These are phyloP conservation scores for Amphipoea oculea DNA, from an alignment of 2,888 invertebrate genomes.

Conservation along the genomic window DNA sequence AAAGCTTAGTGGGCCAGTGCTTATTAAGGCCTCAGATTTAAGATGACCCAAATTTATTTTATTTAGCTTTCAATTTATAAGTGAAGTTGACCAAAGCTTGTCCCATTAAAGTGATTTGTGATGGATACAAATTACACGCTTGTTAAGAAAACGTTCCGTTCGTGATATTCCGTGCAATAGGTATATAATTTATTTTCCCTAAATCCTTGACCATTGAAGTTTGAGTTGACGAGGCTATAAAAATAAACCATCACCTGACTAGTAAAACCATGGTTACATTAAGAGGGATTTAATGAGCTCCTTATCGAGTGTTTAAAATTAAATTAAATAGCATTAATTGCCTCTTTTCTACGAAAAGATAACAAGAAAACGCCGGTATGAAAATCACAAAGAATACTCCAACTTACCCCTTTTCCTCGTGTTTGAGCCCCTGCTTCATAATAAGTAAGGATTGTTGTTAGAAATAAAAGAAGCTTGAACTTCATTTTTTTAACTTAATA, in stretches of 20 bases:
- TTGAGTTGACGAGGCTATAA: neutral
- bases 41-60: neutral
- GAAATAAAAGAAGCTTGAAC: conserved; percentile 79
- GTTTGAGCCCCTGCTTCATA: conserved; percentile 85
- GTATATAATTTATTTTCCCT: neutral
- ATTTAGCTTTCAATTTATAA: neutral
- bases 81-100: neutral
- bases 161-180: neutral
- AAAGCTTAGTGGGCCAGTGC: neutral
- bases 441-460: conserved; percentile 82
- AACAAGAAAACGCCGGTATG: conserved; percentile 66
- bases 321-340: conserved; percentile 6
- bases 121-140: neutral
- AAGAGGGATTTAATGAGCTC: neutral
- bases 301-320: conserved; percentile 9
- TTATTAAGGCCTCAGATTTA: neutral
- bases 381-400: neutral
- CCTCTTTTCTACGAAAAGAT: neutral
- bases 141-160: neutral
- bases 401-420: conserved; percentile 84
- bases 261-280: neutral
- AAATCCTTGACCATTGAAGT: neutral
- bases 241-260: neutral
- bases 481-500: conserved; percentile 78
- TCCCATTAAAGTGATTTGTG: neutral